Conservation (phyloP, 2,888 invertebrate genomes). For the Unio delphinus region DNA sequence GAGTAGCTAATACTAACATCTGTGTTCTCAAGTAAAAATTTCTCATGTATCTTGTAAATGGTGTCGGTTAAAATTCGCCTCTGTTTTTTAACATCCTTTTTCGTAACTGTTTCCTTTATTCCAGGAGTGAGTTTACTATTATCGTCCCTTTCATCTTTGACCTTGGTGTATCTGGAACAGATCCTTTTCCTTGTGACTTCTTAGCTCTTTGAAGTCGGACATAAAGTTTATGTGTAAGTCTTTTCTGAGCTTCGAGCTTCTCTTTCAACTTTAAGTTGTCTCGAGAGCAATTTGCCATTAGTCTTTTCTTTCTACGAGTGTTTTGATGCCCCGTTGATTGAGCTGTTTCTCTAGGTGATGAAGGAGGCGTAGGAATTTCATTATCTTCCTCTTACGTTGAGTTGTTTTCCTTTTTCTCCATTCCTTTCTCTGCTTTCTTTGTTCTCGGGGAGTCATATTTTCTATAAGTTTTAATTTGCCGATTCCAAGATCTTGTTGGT, state of each 20-base stretch:
- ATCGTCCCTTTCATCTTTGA: constrained; percentile 12
- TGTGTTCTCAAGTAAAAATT: constrained; percentile 1
- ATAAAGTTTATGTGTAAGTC: constrained; percentile 3
- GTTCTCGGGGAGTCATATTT: no score
- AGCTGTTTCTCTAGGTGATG: no score
- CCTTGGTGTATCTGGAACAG: constrained; percentile 4
- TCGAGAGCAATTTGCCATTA: constrained; percentile 8
- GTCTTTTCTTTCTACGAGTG: no score
- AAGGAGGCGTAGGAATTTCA: no score
- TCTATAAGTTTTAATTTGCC: no score
- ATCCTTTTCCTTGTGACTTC: constrained; percentile 1
- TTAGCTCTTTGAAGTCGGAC: constrained; percentile 5
- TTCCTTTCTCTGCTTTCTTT: no score
- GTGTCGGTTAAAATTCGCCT: constrained; percentile 9
- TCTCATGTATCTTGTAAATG: constrained; percentile 6
- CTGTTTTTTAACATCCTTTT: constrained; percentile 8
- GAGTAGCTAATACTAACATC: constrained; percentile 4
- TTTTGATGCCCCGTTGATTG: no score
- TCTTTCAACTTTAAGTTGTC: constrained; percentile 3
- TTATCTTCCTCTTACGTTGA: no score
- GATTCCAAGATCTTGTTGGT: no score
- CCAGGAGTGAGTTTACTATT: constrained; percentile 5
- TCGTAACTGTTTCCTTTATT: constrained; percentile 8
- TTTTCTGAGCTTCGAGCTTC: constrained; percentile 4
- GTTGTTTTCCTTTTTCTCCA: no score